Base-by-base conservation (phyloP, 2,888 invertebrate species). In the Hemithea aestivaria region DNA sequence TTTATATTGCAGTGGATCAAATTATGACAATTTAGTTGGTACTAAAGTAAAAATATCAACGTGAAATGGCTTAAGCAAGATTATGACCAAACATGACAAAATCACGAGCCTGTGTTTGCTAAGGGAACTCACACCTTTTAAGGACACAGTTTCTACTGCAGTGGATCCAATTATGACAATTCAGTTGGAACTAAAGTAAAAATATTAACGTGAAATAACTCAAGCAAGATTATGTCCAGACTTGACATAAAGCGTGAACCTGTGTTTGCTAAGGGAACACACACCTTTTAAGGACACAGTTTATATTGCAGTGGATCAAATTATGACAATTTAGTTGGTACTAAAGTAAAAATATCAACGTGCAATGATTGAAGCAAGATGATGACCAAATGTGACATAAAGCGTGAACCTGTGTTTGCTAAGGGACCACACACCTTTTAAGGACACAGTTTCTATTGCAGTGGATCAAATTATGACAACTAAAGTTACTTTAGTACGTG, bases 191-290 rank as follows among this genome's bases (percentile, higher is more conserved):
- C n/a, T 12, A 25, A 25, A 9, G 28, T 2, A 16, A 10, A 21
- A 36, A 33, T 28, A 23, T 27, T 22, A 20, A 27, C 24, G 30
- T 27, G 30, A 27, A 35, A 28, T 28, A 38, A 35, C 21, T 43
- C 34, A 10, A 35, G 23, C 21, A 7, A 30, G 42, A 38, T 42
- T 38, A 31, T 28, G 10, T 4, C 20, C 30, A 30, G 38, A 38
- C 42, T 37, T 38, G 34, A 38, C 42, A 27, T 34, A 8, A 20
- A 11, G 10, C 25, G 37, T 31, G 34, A 20, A 20, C 6, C 30
- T 26, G 41, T 29, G 37, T 39, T 24, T 34, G 36, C 26, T 34
- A 31, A 38, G 24, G 42, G 37, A 43, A 43, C n/a, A 43, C 34
- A 38, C 27, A 12, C 26, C n/a, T 28, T 32, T 33, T 33, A 16